Evolutionary conservation across 2,113 vertebrate genomes (phyloP), one percentile per base, ranked within the genome.

Genomic region (Campylomormyrus numenius): DNA sequence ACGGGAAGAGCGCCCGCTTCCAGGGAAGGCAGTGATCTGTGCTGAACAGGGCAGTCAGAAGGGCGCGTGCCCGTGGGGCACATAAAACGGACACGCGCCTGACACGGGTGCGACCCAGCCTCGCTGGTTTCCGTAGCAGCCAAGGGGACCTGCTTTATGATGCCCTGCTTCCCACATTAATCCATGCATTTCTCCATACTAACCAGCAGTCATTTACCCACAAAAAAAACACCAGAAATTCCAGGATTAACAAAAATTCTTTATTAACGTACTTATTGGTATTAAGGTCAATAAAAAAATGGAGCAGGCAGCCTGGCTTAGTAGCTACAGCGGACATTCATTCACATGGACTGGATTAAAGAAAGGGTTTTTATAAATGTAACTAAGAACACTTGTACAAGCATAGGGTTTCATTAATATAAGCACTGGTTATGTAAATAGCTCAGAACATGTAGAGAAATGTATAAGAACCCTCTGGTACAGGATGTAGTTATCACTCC

Each of bases 351-450:
- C 45, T 50, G 58, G 27, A 39, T 50, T 77, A 50, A 46, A 89
- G 31, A 70, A 70, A 77, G 77, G 35, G 62, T 88, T 83, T 89
- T 88, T 39, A 88, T 31, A 87, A 49, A 52, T 35, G 48, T 42
- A 88, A 88, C 17, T n/a, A 45, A 88, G 53, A 89, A 13, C 46
- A 89, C 80, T 80, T 89, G 31, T 52, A 80, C 39, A 89, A 89
- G 52, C 53, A 58, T n/a, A 62, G 7, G 3, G 17, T 66, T 62
- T 19, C 87, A 66, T 87, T 87, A 53, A 48, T 35, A 53, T 9
- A 21, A 62, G 35, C 19, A 45, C 35, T 42, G 31, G 15, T 53
- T 87, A 88, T 48, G 35, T 21, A 88, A 89, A 52, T 31, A 80
- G 45, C 2, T 17, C n/a, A 48, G 46, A 48, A 27, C 10, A 8